Base-by-base conservation (phyloP, 2,888 invertebrate genomes). In the Oscheius sp. region DNA sequence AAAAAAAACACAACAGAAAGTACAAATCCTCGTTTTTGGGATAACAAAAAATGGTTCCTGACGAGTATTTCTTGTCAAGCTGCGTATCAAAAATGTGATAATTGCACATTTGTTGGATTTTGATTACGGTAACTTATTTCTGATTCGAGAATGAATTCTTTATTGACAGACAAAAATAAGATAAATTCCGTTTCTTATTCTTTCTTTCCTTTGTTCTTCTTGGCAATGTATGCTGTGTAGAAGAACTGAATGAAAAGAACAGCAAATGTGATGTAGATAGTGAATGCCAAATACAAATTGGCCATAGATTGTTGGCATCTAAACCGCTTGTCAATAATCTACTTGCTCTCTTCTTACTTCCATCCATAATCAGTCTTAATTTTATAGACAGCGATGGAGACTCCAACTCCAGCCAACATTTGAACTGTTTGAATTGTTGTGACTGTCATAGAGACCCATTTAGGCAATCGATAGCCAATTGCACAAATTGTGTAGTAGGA, bases 381-480 rank as follows among this genome's bases (percentile, higher is more conserved):
- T 31, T 78, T 72, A 48, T 81, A 82, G n/a, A 86, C 84, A 46
- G 74, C 73, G 63, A 69, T 74, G 2, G 83, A 76, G n/a, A 86
- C 78, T 6, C 74, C 80, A 6, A 85, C 85, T 25, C 85, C 85
- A 8, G 79, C 76, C 50, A 85, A 65, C 85, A 85, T 85, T 75
- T 85, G 85, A 6, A 69, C 61, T 0, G 84, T 84, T 71, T 85
- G 85, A 2, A 85, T 76, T 17, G 79, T 80, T 10, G 85, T 85
- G 31, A 85, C 82, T 2, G 73, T 52, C 83, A 84, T 84, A 8
- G 85, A 81, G n/a, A 80, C 81, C 82, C 80, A 82, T 72, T 75
- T 87, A 1, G 96, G 95, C 25, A 78, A 50, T 27, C 82, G 72
- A 72, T 87, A 78, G 53, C 86, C 85, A 72, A 87, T 78, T 1